Evolutionary conservation across 1,140 invertebrate species (phyloP).

Genomic region (Holotrichia oblita): DNA sequence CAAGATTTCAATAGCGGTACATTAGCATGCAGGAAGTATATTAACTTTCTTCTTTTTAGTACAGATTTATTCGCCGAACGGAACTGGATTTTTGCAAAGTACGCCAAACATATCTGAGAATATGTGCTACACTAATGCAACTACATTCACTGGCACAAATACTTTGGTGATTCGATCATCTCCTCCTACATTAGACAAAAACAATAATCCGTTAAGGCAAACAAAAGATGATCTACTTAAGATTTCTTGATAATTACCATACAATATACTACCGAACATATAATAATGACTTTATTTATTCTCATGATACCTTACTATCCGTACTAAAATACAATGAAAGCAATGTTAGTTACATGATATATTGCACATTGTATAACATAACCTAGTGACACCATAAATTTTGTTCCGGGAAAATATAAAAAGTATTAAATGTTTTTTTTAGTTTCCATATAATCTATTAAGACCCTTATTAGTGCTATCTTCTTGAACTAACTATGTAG

Average conservation of each 20-base stretch:
- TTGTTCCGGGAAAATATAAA: too few species aligned
- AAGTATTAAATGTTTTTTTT: too few species aligned
- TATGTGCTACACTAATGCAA: background rate
- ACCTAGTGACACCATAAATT: too few species aligned
- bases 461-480: too few species aligned
- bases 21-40: background rate
- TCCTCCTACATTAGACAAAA: slow-evolving; percentile 11
- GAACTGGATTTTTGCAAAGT: background rate
- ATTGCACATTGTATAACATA: too few species aligned
- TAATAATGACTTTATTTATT: background rate
- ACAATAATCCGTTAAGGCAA: background rate
- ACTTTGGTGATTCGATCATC: background rate
- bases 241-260: background rate
- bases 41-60: background rate
- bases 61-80: background rate
- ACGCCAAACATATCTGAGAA: background rate
- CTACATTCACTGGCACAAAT: slow-evolving; percentile 32
- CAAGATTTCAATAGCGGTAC: background rate
- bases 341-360: too few species aligned
- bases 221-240: slow-evolving; percentile 17
- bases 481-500: too few species aligned
- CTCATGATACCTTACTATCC: too few species aligned
- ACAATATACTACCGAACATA: background rate
- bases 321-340: too few species aligned
- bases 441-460: too few species aligned